A percentile compares a stretch with the other conserved stretches of the same genome.
phyloP scores from a whole-genome alignment of 64 coral and sea anemone species.

The Montipora capricornis region DNA sequence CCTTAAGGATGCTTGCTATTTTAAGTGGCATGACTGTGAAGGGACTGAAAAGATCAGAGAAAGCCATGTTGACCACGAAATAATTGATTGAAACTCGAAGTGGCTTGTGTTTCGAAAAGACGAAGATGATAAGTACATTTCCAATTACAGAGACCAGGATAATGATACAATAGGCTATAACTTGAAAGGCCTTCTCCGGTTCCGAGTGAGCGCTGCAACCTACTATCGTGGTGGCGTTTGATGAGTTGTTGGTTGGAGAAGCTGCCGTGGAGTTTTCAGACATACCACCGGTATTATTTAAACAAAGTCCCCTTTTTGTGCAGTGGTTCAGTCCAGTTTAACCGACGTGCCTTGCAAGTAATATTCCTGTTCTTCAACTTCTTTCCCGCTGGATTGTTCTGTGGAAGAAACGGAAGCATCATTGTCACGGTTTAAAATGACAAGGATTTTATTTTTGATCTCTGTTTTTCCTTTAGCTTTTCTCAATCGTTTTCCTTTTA shows the following conservation, averaged over 20 bases:
- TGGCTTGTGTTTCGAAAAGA: slow-evolving; percentile 22
- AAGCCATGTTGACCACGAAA: slow-evolving; percentile 47
- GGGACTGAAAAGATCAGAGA: slow-evolving; percentile 29
- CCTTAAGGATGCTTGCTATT: not conserved
- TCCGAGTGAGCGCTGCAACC: not conserved
- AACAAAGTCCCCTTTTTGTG: too few species aligned
- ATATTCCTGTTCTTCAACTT: too few species aligned
- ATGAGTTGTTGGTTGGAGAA: not conserved
- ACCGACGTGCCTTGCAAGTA: too few species aligned
- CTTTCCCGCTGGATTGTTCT: too few species aligned
- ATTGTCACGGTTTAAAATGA: too few species aligned
- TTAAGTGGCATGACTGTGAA: not conserved
- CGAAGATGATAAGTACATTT: not conserved
- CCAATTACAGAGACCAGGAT: not conserved
- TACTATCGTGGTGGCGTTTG: not conserved
- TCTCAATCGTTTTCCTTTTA: too few species aligned
- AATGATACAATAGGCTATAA: not conserved
- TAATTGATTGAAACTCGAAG: slow-evolving; percentile 1
- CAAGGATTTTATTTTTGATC: too few species aligned
- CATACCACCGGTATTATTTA: not conserved
- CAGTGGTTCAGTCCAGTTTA: too few species aligned
- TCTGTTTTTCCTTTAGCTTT: too few species aligned
- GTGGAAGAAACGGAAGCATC: too few species aligned
- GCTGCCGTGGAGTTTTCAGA: not conserved
- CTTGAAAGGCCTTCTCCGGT: not conserved